Evolutionary conservation across 2,888 invertebrate species (phyloP).

Genomic region (Drosophila rubida): DNA sequence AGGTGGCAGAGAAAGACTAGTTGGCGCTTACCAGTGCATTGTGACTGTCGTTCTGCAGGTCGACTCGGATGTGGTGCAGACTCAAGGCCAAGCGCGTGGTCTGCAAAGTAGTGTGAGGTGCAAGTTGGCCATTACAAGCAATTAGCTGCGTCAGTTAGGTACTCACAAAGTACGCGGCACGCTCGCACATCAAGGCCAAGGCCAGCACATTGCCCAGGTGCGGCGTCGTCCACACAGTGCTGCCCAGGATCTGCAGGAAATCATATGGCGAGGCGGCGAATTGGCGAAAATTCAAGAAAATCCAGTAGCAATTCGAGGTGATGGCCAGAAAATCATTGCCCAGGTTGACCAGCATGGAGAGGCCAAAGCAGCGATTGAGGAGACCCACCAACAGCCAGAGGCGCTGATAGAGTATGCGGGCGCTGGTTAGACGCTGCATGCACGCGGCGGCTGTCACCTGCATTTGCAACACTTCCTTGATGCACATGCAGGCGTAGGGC

Average conservation of each 20-base stretch:
- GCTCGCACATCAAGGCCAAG: slow-evolving; percentile 80
- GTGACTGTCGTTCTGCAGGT: slow-evolving; percentile 82
- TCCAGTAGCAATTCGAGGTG: slow-evolving; percentile 83
- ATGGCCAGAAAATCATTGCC: slow-evolving; percentile 84
- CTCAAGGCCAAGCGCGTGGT: slow-evolving; percentile 84
- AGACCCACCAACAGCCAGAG: slow-evolving; percentile 76
- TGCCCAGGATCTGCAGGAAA: slow-evolving; percentile 70
- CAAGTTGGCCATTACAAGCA: no score
- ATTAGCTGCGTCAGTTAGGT: not conserved
- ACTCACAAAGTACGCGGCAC: slow-evolving; percentile 81
- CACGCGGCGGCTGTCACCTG: slow-evolving; percentile 13
- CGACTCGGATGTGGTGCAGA: slow-evolving; percentile 84
- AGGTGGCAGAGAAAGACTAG: not conserved
- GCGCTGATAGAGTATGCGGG: slow-evolving; percentile 81
- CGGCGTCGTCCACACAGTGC: slow-evolving; percentile 79
- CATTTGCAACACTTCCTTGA: slow-evolving; percentile 25
- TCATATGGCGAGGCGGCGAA: slow-evolving; percentile 62
- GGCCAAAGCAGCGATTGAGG: slow-evolving; percentile 79
- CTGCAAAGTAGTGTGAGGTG: slow-evolving; percentile 66
- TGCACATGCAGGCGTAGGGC: slow-evolving; percentile 15
- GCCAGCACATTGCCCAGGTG: slow-evolving; percentile 81
- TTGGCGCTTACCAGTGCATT: slow-evolving; percentile 83
- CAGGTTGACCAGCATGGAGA: slow-evolving; percentile 82
- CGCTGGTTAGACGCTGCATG: slow-evolving; percentile 68
- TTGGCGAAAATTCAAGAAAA: slow-evolving; percentile 79